Base-by-base conservation (phyloP, 64 coral and sea anemone species). In the Montipora efflorescens region DNA sequence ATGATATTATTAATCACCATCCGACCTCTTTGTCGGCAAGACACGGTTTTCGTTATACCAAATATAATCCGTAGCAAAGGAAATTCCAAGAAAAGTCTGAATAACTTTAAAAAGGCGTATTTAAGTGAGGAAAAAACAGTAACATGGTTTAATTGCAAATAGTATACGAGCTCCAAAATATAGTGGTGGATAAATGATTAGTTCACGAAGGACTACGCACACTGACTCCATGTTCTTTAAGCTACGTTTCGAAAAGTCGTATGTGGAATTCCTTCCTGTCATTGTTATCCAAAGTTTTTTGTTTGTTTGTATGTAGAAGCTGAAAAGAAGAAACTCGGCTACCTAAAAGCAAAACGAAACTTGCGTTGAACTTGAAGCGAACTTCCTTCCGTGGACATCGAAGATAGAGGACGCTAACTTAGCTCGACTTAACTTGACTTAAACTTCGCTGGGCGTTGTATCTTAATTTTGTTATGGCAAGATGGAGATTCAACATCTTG, bases 1-100 rank as follows among this genome's bases (percentile, higher is more conserved):
- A 9, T 15, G 82, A 28, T 70, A 28, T 70, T 72, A 71, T 86
- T 86, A 86, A 73, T 48, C 28, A 86, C 43, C 70, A 72, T 18
- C 36, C 36, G 36, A 36, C 36, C 19, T 64, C 66, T 86, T 86
- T 86, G 82, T 86, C 82, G 82, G 82, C 82, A 86, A 86, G 21
- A 43, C 36, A 86, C 19, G 18, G 59, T 45, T 71, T 86, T 86
- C 7, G 47, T 84, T 84, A 46, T 84, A 45, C 46, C 81, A 84
- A 36, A 36, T 36, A 36, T 36, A 84, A 84, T 84, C 59, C 28
- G 43, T 69, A 28, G 59, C 59, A 36, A 84, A 67, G 61, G 25
- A 59, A 36, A 67, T 68, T 14, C 22, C 47, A 67, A 84, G 44
- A 84, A 14, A n/a, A 84, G 67, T 67, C 36, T 36, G 36, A 67